Percentiles rank a stretch among this genome's conserved stretches.
Conservation (phyloP, 2,797 vertebrate genomes). For the Sebastolobus altivelis region DNA sequence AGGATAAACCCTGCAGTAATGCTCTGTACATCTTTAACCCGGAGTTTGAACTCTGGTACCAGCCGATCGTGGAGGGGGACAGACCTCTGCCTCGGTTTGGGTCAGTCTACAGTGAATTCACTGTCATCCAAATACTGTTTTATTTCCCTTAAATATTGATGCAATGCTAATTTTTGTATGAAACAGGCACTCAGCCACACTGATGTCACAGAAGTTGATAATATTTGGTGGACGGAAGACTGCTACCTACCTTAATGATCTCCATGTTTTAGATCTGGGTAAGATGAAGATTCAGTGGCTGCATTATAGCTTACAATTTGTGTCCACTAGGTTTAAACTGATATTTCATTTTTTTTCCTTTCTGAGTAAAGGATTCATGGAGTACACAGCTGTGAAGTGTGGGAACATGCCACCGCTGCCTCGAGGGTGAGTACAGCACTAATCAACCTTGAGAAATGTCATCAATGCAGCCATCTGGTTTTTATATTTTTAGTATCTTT, state of each 20-base stretch:
- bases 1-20: constrained; percentile 87
- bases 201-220: constrained; percentile 88
- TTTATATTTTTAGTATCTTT: constrained; percentile 41
- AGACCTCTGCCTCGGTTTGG: constrained; percentile 90
- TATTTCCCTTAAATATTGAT: neutral
- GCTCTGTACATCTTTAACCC: constrained; percentile 92
- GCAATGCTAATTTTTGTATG: neutral
- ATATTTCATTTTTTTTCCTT: neutral
- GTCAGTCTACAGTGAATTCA: constrained; percentile 77
- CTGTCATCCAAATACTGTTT: neutral
- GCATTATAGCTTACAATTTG: neutral
- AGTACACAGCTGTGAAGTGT: constrained; percentile 89
- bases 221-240: constrained; percentile 90
- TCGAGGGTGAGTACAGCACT: constrained; percentile 81
- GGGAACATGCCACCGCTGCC: constrained; percentile 85
- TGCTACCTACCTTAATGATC: constrained; percentile 89
- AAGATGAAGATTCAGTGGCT: constrained; percentile 52
- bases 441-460: constrained; percentile 65
- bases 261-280: constrained; percentile 91
- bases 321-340: constrained; percentile 8
- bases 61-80: constrained; percentile 92
- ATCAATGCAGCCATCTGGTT: constrained; percentile 52
- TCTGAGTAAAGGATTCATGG: constrained; percentile 89
- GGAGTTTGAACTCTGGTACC: constrained; percentile 93
- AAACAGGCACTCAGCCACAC: constrained; percentile 89